Base-by-base conservation (phyloP, 1,140 invertebrate genomes). In the Halesus radiatus region DNA sequence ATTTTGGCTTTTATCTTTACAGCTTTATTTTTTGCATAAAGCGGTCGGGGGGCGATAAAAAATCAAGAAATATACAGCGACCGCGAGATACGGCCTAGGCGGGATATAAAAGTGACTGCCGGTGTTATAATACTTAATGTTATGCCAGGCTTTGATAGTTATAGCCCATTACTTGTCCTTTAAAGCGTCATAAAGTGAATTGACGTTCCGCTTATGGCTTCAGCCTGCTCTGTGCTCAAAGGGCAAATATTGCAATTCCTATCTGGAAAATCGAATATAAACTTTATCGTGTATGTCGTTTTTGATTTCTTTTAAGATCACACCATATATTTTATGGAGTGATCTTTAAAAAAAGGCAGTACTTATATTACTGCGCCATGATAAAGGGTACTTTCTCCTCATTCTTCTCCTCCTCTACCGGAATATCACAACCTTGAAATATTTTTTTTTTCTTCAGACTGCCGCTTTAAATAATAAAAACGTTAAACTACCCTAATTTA, bases 121-220 rank as follows among this genome's bases (percentile, higher is more conserved):
- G 62, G 62, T 66, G 26, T 66, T 66, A 66, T 66, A 66, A 66
- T 66, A 66, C 29, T 66, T 66, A 66, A 66, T 66, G 26, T 66
- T 66, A 66, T 66, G 62, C 62, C 26, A 66, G 62, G 62, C 29
- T 66, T 66, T 66, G 62, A 66, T 66, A 66, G 62, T 66, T 66
- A 66, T 66, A 66, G 62, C 22, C 62, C 62, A 66, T 66, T 66
- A 66, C 62, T 66, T 66, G 62, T 66, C 62, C 62, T 66, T 66
- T 66, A 66, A 66, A 66, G 29, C 62, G 62, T 66, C 62, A 32
- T 66, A 66, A 66, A 66, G 62, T 29, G 62, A 66, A 66, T 66
- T 66, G 62, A 66, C 62, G 62, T 66, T 32, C 62, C 62, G 62
- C 62, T 66, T 66, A 66, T 29, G 62, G 62, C 62, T 45, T 45